phyloP scores from a whole-genome alignment of 2,113 vertebrate genomes.

The Cavia aperea region DNA sequence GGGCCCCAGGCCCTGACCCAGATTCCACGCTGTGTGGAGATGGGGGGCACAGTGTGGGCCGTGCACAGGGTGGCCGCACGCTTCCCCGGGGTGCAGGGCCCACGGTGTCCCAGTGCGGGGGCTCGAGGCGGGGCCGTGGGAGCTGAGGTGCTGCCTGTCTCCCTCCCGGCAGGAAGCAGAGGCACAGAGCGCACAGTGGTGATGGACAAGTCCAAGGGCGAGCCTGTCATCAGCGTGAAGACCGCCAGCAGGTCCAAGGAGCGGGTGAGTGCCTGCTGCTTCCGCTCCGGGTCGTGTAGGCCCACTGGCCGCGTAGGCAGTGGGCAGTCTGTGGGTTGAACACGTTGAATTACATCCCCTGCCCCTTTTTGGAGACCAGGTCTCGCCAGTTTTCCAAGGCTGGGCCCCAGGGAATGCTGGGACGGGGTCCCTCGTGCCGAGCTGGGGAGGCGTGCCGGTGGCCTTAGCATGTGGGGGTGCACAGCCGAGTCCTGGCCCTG shows the following conservation, averaged over 20 bases:
- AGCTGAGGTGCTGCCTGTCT: background rate
- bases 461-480: accelerated
- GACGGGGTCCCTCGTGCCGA: background rate
- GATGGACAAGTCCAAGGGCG: conserved; percentile 97
- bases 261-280: conserved; percentile 69
- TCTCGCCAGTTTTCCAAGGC: background rate
- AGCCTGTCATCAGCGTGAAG: conserved; percentile 96
- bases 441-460: background rate
- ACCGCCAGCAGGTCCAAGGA: conserved; percentile 82
- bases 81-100: background rate
- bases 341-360: background rate
- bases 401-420: no score
- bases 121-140: background rate
- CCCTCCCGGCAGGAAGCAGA: conserved; percentile 71
- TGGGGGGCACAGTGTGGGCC: background rate
- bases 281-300: no score
- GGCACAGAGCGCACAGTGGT: conserved; percentile 90
- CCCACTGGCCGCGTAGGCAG: no score
- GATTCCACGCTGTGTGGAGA: background rate
- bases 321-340: background rate
- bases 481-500: background rate
- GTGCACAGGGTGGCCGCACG: no score
- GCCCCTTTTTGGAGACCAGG: background rate
- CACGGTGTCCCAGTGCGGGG: background rate
- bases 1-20: background rate